phyloP scores from a whole-genome alignment of 2,113 vertebrate genomes.

The Spilogale gracilis region DNA sequence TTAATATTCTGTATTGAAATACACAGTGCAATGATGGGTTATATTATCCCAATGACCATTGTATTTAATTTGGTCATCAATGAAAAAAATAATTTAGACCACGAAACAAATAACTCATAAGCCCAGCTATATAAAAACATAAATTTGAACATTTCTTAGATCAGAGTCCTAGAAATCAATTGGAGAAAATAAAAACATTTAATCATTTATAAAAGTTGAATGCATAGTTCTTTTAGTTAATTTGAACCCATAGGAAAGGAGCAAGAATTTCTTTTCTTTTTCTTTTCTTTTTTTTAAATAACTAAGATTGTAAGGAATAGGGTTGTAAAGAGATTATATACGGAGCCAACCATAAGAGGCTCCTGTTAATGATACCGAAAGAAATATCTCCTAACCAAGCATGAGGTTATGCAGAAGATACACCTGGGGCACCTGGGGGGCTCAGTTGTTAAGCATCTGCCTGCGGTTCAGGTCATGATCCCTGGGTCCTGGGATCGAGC shows the following conservation, averaged over 20 bases:
- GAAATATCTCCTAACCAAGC: too few relatives aligned
- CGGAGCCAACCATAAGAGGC: neutral
- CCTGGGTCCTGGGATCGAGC: too few relatives aligned
- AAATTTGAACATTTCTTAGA: neutral
- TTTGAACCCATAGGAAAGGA: neutral
- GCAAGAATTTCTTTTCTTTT: neutral
- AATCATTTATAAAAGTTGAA: neutral
- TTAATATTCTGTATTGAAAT: neutral
- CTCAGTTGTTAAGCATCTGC: too few relatives aligned
- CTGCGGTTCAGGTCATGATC: too few relatives aligned
- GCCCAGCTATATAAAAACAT: neutral
- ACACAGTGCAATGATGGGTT: too few relatives aligned
- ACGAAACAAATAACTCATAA: neutral
- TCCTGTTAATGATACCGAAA: accelerated
- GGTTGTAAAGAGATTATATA: accelerated
- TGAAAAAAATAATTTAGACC: neutral
- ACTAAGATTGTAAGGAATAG: neutral
- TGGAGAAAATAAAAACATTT: neutral
- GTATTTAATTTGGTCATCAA: neutral
- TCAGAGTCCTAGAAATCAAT: neutral
- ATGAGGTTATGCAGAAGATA: neutral
- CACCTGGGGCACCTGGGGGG: too few relatives aligned
- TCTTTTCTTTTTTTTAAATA: neutral
- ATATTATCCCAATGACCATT: neutral
- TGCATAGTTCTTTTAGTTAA: neutral